Evolutionary conservation across 1,140 invertebrate species (phyloP).

Genomic region (Calosoma granatense): DNA sequence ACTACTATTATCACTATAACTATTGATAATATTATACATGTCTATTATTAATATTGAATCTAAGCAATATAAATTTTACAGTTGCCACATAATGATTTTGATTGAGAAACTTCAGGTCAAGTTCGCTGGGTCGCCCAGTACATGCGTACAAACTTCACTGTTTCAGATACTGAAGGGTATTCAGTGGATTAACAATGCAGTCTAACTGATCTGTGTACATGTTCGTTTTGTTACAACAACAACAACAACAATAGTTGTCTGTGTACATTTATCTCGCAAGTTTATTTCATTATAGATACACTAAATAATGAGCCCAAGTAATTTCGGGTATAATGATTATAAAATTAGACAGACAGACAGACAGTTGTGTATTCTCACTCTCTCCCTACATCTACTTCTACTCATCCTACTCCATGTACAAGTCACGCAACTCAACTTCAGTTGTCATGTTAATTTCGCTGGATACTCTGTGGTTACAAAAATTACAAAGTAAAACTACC

Average conservation of each 20-base stretch:
- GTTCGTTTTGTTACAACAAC: too few relatives aligned
- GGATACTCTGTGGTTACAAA: neutral
- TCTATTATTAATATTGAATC: constrained; percentile 6
- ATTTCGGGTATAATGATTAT: neutral
- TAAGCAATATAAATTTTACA: constrained; percentile 4
- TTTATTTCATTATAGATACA: too few relatives aligned
- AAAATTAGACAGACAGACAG: neutral
- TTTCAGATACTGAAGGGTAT: neutral
- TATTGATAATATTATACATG: constrained; percentile 9
- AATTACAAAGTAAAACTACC: constrained; percentile 5
- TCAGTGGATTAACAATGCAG: neutral
- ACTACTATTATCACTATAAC: constrained; percentile 5
- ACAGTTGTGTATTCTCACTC: neutral
- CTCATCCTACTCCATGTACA: too few relatives aligned
- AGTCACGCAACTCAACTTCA: too few relatives aligned
- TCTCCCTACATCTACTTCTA: too few relatives aligned
- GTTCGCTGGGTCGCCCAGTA: neutral
- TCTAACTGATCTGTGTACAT: too few relatives aligned
- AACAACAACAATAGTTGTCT: too few relatives aligned
- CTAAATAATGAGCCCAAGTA: too few relatives aligned
- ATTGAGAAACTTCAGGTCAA: constrained; percentile 1
- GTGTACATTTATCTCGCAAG: too few relatives aligned
- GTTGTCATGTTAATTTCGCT: neutral
- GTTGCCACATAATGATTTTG: constrained; percentile 4
- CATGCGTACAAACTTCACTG: constrained; percentile 1